Conservation (phyloP, 2,113 vertebrate species). For the Labrus mixtus region DNA sequence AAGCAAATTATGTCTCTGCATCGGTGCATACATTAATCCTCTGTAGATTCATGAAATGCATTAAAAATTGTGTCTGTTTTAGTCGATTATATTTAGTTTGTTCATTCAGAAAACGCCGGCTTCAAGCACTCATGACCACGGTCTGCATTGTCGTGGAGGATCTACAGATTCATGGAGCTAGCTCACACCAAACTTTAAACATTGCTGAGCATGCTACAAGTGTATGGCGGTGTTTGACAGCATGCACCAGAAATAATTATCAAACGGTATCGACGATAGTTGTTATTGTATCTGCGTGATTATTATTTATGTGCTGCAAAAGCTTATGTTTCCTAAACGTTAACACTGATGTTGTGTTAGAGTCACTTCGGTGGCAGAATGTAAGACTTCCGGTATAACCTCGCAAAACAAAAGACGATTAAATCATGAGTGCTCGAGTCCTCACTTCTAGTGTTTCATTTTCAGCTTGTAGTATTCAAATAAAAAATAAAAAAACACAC, state of each 20-base stretch:
- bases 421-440: not conserved
- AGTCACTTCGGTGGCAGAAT: not conserved
- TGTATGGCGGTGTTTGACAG: not conserved
- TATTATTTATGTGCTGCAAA: conserved; percentile 35
- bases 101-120: conserved; percentile 72
- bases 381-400: conserved; percentile 8
- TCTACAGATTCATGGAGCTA: conserved; percentile 49
- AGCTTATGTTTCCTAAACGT: conserved; percentile 51
- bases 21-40: not conserved
- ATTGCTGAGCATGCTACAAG: not conserved
- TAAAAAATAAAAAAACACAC: too few species aligned
- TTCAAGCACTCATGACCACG: conserved; percentile 66
- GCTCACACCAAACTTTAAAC: conserved; percentile 42
- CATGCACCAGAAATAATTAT: not conserved
- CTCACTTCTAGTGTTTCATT: too few species aligned
- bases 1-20: not conserved
- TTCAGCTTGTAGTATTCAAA: too few species aligned
- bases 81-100: conserved; percentile 51
- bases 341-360: conserved; percentile 19
- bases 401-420: conserved; percentile 53
- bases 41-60: not conserved
- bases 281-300: conserved; percentile 13
- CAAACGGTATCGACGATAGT: not conserved
- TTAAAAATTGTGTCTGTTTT: conserved; percentile 25
- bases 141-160: conserved; percentile 55